Conservation (phyloP, 2,888 invertebrate species). For the Rambutsinella grinnellia region DNA sequence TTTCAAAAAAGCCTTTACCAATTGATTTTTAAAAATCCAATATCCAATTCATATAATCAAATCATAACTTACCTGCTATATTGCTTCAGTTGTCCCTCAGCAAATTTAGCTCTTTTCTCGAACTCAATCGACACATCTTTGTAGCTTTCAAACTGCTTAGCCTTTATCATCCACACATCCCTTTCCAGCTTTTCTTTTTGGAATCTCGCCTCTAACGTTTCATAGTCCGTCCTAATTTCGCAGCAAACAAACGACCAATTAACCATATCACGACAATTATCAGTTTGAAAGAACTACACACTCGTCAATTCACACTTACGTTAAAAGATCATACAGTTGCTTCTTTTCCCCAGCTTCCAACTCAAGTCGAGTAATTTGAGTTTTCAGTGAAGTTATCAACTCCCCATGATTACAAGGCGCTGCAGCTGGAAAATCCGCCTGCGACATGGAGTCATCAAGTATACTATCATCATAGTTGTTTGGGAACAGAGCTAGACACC, state of each 20-base stretch:
- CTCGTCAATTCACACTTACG: no score
- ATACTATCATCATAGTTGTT: slow-evolving; percentile 45
- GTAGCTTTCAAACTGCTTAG: slow-evolving; percentile 57
- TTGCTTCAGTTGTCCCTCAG: slow-evolving; percentile 29
- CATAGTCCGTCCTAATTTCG: slow-evolving; percentile 20
- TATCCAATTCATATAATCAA: no score
- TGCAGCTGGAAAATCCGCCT: background rate
- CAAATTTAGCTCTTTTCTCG: background rate
- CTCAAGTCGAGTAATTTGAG: slow-evolving; percentile 3
- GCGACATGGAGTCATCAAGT: slow-evolving; percentile 37
- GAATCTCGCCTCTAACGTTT: slow-evolving; percentile 1
- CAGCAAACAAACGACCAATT: background rate
- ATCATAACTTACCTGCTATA: no score
- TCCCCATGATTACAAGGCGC: slow-evolving; percentile 28
- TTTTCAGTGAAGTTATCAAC: slow-evolving; percentile 15
- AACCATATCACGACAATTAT: background rate
- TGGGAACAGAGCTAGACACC: slow-evolving; percentile 47
- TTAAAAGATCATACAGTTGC: slow-evolving; percentile 14
- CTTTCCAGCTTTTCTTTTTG: slow-evolving; percentile 24
- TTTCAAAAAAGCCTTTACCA: no score
- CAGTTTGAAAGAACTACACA: no score
- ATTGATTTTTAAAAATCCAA: no score
- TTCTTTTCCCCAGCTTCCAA: slow-evolving; percentile 15
- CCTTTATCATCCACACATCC: slow-evolving; percentile 47
- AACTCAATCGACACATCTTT: slow-evolving; percentile 28